Percentiles rank a stretch among this genome's conserved stretches.
Conservation (phyloP, 2,113 vertebrate genomes). For the Microcebus tavaratra region DNA sequence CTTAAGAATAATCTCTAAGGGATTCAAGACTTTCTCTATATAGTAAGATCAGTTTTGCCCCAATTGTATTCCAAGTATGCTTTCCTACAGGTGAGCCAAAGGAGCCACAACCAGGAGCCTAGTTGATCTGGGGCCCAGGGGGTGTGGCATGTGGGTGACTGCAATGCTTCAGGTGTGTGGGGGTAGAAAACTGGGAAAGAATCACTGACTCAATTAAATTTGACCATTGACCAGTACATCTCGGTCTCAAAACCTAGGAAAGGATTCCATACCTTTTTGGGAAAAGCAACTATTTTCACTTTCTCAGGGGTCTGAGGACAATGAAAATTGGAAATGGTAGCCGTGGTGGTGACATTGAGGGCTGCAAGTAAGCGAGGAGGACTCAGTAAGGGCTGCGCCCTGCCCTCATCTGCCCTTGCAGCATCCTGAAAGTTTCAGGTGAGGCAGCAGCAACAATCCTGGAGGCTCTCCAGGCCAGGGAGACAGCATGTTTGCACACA, state of each 20-base stretch:
- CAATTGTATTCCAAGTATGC: not conserved
- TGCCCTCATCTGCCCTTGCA: not conserved
- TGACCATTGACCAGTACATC: not conserved
- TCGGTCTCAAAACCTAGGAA: not conserved
- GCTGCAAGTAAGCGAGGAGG: not conserved
- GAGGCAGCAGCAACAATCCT: not conserved
- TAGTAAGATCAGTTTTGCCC: not conserved
- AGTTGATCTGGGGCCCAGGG: not conserved
- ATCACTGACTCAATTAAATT: not conserved
- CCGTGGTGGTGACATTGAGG: not conserved
- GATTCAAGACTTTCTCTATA: not conserved
- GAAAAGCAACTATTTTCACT: not conserved
- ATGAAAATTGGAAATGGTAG: not conserved
- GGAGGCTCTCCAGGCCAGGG: not conserved
- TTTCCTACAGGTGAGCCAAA: not conserved
- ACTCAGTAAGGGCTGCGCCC: too few species aligned
- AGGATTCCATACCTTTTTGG: not conserved
- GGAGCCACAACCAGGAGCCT: not conserved
- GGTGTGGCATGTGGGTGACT: not conserved
- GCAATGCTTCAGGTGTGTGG: not conserved
- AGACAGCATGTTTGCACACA: not conserved
- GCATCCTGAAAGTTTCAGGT: not conserved
- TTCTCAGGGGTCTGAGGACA: not conserved
- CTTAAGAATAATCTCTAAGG: not conserved
- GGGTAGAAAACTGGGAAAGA: not conserved